phyloP scores from a whole-genome alignment of 1,140 invertebrate species.

The Diorhabda elongata region DNA sequence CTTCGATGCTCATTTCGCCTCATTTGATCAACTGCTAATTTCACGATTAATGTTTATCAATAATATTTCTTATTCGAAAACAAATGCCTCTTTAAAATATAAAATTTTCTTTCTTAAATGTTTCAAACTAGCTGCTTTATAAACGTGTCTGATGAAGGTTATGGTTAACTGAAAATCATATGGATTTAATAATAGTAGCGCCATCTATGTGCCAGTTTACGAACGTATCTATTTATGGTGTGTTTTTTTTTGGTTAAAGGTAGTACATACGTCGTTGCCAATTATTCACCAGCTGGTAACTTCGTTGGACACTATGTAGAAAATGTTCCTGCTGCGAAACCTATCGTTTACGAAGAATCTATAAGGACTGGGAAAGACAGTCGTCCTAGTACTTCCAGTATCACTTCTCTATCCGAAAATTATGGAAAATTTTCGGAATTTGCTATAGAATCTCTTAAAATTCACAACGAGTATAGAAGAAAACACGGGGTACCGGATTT shows the following conservation, averaged over 20 bases:
- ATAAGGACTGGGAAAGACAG: constrained; percentile 12
- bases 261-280: constrained; percentile 75
- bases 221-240: too few species aligned
- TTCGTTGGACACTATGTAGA: constrained; percentile 70
- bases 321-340: constrained; percentile 62
- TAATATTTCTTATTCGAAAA: too few species aligned
- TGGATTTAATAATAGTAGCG: too few species aligned
- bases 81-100: too few species aligned
- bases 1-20: too few species aligned
- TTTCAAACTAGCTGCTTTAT: too few species aligned
- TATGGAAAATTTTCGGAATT: constrained; percentile 42
- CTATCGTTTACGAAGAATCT: constrained; percentile 18
- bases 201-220: too few species aligned
- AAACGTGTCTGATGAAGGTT: too few species aligned
- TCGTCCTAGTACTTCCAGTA: not conserved
- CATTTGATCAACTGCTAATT: too few species aligned
- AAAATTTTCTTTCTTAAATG: too few species aligned
- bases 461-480: constrained; percentile 74
- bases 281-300: constrained; percentile 85
- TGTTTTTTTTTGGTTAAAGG: constrained; percentile 34
- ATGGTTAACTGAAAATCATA: too few species aligned
- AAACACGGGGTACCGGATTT: constrained; percentile 67
- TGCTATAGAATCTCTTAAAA: constrained; percentile 61
- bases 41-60: too few species aligned
- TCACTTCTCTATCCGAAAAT: not conserved